Percentiles rank a stretch among this genome's conserved stretches.
phyloP scores from a whole-genome alignment of 2,113 vertebrate species.

The Halcyon senegalensis region DNA sequence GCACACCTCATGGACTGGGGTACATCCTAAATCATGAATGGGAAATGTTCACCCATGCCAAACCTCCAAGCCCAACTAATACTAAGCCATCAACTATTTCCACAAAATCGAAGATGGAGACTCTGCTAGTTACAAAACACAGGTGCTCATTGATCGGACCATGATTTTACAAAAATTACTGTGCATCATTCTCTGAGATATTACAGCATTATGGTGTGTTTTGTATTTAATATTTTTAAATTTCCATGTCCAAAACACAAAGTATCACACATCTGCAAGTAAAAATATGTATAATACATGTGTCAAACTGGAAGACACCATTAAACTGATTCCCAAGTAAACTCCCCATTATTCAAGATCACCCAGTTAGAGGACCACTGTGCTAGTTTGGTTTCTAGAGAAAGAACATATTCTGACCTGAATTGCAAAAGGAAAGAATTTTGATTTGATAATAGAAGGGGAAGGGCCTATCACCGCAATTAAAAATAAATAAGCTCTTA shows the following conservation, averaged over 20 bases:
- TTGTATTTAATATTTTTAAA: neutral
- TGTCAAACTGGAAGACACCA: neutral
- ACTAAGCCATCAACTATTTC: neutral
- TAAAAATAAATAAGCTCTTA: neutral
- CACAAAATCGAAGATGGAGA: neutral
- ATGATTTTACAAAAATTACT: neutral
- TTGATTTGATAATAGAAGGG: neutral
- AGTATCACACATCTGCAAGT: neutral
- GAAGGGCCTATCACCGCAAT: neutral
- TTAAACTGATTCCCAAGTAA: neutral
- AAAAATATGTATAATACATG: neutral
- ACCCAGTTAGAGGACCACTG: accelerated
- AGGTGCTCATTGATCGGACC: neutral
- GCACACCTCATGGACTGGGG: neutral
- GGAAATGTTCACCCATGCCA: neutral
- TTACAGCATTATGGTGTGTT: neutral
- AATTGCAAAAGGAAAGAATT: neutral
- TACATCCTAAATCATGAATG: neutral
- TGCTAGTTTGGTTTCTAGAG: neutral
- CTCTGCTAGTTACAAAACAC: neutral
- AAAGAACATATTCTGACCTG: neutral
- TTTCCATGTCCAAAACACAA: neutral
- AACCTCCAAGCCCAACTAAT: neutral
- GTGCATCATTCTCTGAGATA: neutral
- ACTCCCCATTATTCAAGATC: neutral